phyloP scores from a whole-genome alignment of 2,888 invertebrate species.

The Ametastegia equiseti region DNA sequence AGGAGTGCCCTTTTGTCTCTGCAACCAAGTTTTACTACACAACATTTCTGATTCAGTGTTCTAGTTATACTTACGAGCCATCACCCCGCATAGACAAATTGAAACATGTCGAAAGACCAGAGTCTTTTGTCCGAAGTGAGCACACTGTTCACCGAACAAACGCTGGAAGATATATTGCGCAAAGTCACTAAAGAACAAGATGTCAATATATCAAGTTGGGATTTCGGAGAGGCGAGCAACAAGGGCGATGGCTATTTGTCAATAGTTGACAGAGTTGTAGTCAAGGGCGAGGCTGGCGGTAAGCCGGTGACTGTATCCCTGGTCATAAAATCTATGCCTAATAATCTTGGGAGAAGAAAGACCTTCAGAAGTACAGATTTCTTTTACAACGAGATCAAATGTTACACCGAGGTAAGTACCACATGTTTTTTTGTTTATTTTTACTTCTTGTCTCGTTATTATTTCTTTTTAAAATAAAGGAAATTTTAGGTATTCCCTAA shows the following conservation, averaged over 20 bases:
- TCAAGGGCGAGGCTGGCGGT: slow-evolving; percentile 76
- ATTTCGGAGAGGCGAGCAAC: slow-evolving; percentile 74
- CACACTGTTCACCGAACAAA: slow-evolving; percentile 72
- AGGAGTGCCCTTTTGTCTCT: neutral
- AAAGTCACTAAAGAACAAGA: slow-evolving; percentile 67
- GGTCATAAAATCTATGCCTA: slow-evolving; percentile 83
- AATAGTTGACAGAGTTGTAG: slow-evolving; percentile 80
- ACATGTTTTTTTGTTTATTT: neutral
- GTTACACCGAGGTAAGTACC: slow-evolving; percentile 77
- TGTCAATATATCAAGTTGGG: slow-evolving; percentile 73
- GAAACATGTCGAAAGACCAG: slow-evolving; percentile 51
- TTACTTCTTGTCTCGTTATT: too few species aligned
- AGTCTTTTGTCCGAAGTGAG: slow-evolving; percentile 60
- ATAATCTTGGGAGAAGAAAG: slow-evolving; percentile 80
- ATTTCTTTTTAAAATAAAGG: too few species aligned
- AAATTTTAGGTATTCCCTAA: slow-evolving; percentile 64
- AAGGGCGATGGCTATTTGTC: slow-evolving; percentile 87
- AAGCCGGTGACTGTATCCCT: slow-evolving; percentile 76
- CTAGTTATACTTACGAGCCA: too few species aligned
- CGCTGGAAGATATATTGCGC: slow-evolving; percentile 73
- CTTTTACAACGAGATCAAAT: slow-evolving; percentile 84
- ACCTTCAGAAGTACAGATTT: slow-evolving; percentile 83
- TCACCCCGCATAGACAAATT: too few species aligned
- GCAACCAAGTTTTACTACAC: neutral
- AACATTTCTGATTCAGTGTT: too few species aligned